phyloP scores from a whole-genome alignment of 2,797 vertebrate genomes.

The Platalea minor region DNA sequence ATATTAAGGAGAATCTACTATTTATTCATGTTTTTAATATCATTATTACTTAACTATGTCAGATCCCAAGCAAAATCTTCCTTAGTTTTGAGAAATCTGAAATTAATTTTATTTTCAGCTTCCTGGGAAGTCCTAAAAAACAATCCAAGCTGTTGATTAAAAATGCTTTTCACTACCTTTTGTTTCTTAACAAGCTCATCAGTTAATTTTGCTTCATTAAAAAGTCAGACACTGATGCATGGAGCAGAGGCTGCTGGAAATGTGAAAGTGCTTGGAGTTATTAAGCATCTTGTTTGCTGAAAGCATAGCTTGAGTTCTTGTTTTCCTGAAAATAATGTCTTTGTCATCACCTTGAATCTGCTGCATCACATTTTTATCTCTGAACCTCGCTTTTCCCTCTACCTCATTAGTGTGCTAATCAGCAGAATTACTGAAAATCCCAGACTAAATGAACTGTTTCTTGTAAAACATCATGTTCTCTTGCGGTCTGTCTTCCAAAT shows the following conservation, averaged over 20 bases:
- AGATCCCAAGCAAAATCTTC: background rate
- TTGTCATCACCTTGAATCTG: slow-evolving; percentile 32
- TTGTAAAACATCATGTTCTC: slow-evolving; percentile 11
- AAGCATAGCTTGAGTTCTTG: background rate
- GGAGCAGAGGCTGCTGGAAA: slow-evolving; percentile 9
- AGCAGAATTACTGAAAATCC: slow-evolving; percentile 32
- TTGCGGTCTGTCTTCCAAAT: background rate
- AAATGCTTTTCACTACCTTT: background rate
- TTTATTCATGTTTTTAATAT: background rate
- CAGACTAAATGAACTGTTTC: slow-evolving; percentile 43
- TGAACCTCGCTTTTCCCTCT: background rate
- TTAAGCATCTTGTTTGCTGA: slow-evolving; percentile 9
- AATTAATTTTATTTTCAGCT: background rate
- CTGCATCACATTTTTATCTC: slow-evolving; percentile 21
- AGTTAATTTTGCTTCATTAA: slow-evolving; percentile 8
- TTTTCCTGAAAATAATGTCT: slow-evolving; percentile 35
- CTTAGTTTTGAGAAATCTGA: background rate
- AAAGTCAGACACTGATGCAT: background rate
- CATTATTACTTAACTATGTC: background rate
- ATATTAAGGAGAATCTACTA: background rate
- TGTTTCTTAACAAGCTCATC: slow-evolving; percentile 19
- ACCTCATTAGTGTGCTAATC: slow-evolving; percentile 18
- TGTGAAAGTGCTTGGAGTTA: background rate
- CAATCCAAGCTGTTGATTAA: background rate
- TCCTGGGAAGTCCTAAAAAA: background rate